Evolutionary conservation across 2,888 invertebrate genomes (phyloP).

Genomic region (Argyresthia albistria): DNA sequence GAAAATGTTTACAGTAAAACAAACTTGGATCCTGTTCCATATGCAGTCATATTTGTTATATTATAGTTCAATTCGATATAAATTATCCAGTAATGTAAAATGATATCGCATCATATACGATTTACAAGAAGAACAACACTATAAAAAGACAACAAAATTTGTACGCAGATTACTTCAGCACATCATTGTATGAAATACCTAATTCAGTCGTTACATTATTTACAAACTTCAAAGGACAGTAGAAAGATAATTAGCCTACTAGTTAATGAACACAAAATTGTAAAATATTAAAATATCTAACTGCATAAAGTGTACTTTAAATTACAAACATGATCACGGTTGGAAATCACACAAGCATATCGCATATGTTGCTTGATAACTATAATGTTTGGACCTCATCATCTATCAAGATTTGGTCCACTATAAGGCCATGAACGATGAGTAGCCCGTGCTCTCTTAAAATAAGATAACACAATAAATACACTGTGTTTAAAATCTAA

Average conservation of each 20-base stretch:
- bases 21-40: background rate
- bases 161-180: slow-evolving; percentile 34
- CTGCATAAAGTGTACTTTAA: background rate
- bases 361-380: slow-evolving; percentile 21
- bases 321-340: slow-evolving; percentile 1
- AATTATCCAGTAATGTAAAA: slow-evolving; percentile 14
- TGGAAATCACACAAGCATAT: slow-evolving; percentile 24
- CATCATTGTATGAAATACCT: slow-evolving; percentile 4
- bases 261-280: background rate
- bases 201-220: slow-evolving; percentile 4
- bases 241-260: background rate
- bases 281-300: background rate
- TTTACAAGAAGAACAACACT: slow-evolving; percentile 38
- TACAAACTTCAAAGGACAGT: background rate
- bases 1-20: background rate
- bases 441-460: background rate
- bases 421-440: slow-evolving; percentile 41
- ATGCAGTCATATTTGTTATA: slow-evolving; percentile 9
- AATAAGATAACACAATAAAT: slow-evolving; percentile 4
- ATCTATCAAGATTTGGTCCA: slow-evolving; percentile 54
- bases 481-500: too few species aligned
- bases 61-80: slow-evolving; percentile 5
- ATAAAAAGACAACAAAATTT: slow-evolving; percentile 44
- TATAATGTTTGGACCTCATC: slow-evolving; percentile 27
- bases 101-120: slow-evolving; percentile 44